These are phyloP conservation scores for Chauna torquata DNA, from an alignment of 2,113 vertebrate species.

Conservation along the genomic window DNA sequence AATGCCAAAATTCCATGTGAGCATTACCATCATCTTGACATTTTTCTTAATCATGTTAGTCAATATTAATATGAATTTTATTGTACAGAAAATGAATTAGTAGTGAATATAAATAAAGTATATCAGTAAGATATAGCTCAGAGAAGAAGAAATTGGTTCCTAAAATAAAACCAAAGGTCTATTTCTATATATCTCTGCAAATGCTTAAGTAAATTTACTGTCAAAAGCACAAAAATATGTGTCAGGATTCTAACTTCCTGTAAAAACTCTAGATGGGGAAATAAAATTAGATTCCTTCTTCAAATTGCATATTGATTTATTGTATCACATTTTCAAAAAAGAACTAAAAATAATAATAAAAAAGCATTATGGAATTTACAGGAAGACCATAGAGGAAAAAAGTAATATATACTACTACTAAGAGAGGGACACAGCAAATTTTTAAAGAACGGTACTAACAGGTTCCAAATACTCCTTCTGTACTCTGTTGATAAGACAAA, in stretches of 20 bases:
- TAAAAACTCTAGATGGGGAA: background rate
- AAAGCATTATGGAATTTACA: background rate
- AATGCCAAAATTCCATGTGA: background rate
- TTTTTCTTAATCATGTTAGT: background rate
- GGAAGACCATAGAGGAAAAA: background rate
- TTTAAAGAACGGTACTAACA: background rate
- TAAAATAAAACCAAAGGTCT: background rate
- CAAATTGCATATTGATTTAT: background rate
- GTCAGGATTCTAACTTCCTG: background rate
- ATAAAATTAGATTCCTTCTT: background rate
- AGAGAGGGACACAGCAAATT: background rate
- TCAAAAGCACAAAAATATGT: background rate
- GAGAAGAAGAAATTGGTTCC: background rate
- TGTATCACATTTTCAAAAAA: background rate
- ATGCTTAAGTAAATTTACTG: background rate
- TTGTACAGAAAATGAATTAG: background rate
- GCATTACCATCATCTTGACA: background rate
- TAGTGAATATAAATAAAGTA: background rate
- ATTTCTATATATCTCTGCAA: background rate
- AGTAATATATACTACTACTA: background rate
- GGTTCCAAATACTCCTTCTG: constrained; percentile 21
- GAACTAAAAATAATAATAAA: background rate
- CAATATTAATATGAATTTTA: background rate
- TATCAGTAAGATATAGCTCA: background rate
- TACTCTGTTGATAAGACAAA: constrained; percentile 23